Evolutionary conservation across 2,113 vertebrate species (phyloP), one percentile per base, ranked within the genome.

Genomic region (Zosterops pallidus): DNA sequence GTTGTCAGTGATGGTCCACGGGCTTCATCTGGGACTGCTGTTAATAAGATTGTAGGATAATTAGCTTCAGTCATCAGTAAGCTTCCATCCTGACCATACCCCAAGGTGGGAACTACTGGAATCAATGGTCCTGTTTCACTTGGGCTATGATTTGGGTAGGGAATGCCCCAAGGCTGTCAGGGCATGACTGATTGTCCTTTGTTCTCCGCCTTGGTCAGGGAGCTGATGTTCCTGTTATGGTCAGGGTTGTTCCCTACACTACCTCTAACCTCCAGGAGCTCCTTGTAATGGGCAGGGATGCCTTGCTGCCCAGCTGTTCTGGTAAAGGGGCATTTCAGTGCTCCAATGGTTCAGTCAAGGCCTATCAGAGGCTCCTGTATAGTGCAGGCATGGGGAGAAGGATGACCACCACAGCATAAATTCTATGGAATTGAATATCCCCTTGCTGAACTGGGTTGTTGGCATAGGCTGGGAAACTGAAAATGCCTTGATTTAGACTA

Each of bases 1-100:
- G 0, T 9, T 53, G 62, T 15, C 70, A 35, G 41, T 15, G 63
- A 8, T 41, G n/a, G 29, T 62, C 70, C 41, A 41, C 0, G 1
- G 63, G 25, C 35, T 55, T 60, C 47, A 42, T 55, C 31, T 76
- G 55, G 41, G 47, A 49, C 47, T 90, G 63, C 78, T 55, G 21
- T 3, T 69, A 69, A 90, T 55, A 4, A 69, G n/a, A 60, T 62
- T 1, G 0, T 11, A 31, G n/a, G 11, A 31, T 49, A 5, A 76
- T 62, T 55, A 42, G 4, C 22, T 62, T 47, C 31, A 90, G 41
- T 16, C n/a, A 53, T 68, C 62, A 68, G 28, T 23, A 42, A 47
- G 14, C 76, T 62, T 76, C 63, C 55, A 55, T 69, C 14, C 55
- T 42, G 35, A 59, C n/a, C 8, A 7, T 25, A 75, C 35, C 25